A percentile compares a stretch with the other conserved stretches of the same genome.
Evolutionary conservation across 2,797 vertebrate species (phyloP).

Genomic region (Rallus crepitans): DNA sequence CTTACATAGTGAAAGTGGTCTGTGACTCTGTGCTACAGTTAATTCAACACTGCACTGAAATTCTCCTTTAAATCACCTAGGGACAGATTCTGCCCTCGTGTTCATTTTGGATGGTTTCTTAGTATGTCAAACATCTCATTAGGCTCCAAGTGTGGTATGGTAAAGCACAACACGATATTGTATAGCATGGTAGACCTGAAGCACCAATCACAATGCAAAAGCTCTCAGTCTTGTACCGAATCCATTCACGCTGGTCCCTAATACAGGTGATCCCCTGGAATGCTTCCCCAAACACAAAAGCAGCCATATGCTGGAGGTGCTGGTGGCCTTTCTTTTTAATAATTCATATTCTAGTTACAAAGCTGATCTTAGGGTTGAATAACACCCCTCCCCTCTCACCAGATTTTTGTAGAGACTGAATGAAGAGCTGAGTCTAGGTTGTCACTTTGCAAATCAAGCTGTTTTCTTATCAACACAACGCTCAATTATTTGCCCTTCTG

Average conservation of each 20-base stretch:
- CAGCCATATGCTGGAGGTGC: neutral
- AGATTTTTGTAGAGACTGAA: neutral
- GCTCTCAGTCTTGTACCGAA: neutral
- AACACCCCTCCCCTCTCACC: neutral
- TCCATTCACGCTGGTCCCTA: neutral
- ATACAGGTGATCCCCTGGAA: neutral
- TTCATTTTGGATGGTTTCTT: neutral
- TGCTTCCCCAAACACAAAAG: neutral
- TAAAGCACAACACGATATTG: neutral
- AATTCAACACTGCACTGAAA: neutral
- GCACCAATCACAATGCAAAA: neutral
- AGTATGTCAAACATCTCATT: accelerated
- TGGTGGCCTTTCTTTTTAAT: neutral
- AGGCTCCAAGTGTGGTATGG: neutral
- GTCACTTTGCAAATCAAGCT: neutral
- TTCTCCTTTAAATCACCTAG: neutral
- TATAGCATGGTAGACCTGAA: accelerated
- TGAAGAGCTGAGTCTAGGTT: neutral
- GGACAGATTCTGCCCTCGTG: neutral
- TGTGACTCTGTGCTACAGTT: neutral
- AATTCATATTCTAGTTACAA: neutral
- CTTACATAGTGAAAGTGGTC: neutral
- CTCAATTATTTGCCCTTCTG: neutral
- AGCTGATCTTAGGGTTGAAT: neutral
- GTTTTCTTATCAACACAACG: neutral